Percentiles rank a stretch among this genome's conserved stretches.
phyloP scores from a whole-genome alignment of 1,140 invertebrate species.

The Magallana ariakensis region DNA sequence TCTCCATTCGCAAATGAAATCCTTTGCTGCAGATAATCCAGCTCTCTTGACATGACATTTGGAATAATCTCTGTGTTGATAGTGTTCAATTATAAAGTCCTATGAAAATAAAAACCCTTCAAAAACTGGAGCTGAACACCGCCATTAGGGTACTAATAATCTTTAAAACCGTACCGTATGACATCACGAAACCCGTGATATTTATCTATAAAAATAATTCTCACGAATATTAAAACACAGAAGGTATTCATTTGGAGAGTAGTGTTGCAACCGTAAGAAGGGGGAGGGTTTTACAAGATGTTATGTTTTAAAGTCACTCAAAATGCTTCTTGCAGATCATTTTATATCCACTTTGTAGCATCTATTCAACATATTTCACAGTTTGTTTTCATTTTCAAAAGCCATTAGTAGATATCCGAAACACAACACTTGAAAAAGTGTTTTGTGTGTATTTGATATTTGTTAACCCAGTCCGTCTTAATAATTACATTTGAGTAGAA shows the following conservation, averaged over 20 bases:
- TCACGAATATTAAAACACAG: conserved; percentile 50
- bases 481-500: background rate
- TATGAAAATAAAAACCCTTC: conserved; percentile 16
- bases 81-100: conserved; percentile 31
- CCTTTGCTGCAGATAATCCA: conserved; percentile 20
- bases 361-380: conserved; percentile 21
- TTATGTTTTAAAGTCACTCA: conserved; percentile 37
- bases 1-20: background rate
- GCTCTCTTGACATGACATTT: conserved; percentile 19
- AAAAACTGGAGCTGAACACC: background rate
- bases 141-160: conserved; percentile 15
- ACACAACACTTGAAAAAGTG: conserved; percentile 36
- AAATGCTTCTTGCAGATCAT: conserved; percentile 1
- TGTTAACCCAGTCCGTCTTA: background rate
- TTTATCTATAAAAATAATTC: conserved; percentile 39
- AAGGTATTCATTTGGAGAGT: conserved; percentile 24
- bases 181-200: conserved; percentile 25
- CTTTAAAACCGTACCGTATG: conserved; percentile 38
- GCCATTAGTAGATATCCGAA: conserved; percentile 10
- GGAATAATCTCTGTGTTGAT: conserved; percentile 34
- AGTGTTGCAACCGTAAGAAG: conserved; percentile 8
- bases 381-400: conserved; percentile 37
- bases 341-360: conserved; percentile 28
- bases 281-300: conserved; percentile 28
- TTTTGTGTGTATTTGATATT: conserved; percentile 28